Base-by-base conservation (phyloP, 2,113 vertebrate genomes). In the Sapayoa aenigma region DNA sequence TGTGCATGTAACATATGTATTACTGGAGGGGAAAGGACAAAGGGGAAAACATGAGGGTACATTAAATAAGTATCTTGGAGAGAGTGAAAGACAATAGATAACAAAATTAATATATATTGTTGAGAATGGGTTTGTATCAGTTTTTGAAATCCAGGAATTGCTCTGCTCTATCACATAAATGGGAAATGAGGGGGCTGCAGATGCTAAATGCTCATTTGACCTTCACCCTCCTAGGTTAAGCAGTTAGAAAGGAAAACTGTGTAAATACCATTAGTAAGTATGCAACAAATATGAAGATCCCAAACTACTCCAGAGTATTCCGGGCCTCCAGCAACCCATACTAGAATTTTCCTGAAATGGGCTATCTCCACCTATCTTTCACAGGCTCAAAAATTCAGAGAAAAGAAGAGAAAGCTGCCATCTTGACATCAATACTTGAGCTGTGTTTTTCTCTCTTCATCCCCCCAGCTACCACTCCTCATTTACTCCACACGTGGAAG, bases 291-390 rank as follows among this genome's bases (percentile, higher is more conserved):
- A 30, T 41, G 71, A 91, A 93, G 76, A 80, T 91, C 65, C 28
- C 42, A 44, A 87, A 83, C 63, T 86, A 39, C 44, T 84, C 58
- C n/a, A 52, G n/a, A 91, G 49, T 52, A 91, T 18, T 12, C 30
- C 35, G 18, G 21, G 31, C 71, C 78, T 95, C 65, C 69, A 35
- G 73, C 60, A 47, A 89, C 16, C 49, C 46, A 44, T 23, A 65
- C 2, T 11, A 59, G 23, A 47, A n/a, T 35, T 66, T 60, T 78
- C 35, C 37, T 47, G 55, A 52, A 81, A 89, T 9, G n/a, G 50
- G 21, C 33, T 89, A 18, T 83, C 63, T 88, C 77, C 93, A 95
- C 95, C 91, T 94, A 96, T 95, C 90, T 97, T 98, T 97, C 97
- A 97, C 44, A 88, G 37, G 46, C 93, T 93, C 35, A 79, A 79